These are phyloP conservation scores for Pogonomyrmex californicus DNA, from an alignment of 1,140 invertebrate genomes.

Conservation along the genomic window DNA sequence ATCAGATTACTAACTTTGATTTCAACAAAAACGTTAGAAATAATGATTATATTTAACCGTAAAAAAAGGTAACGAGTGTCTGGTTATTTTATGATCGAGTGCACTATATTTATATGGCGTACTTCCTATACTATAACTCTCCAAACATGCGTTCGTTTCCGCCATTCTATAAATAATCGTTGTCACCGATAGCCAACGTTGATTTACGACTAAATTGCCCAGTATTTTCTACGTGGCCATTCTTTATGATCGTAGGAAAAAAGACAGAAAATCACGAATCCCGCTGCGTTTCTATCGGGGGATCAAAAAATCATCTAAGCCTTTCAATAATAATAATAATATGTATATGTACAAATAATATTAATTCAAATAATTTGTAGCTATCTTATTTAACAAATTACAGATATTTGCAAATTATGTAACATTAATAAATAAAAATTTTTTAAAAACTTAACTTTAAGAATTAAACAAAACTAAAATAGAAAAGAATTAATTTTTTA, in stretches of 20 bases:
- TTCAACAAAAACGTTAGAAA: slow-evolving; percentile 5
- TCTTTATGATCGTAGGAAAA: slow-evolving; percentile 47
- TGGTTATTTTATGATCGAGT: slow-evolving; percentile 57
- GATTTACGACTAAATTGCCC: slow-evolving; percentile 56
- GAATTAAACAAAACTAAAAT: background rate
- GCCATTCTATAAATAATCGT: slow-evolving; percentile 55
- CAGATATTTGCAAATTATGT: background rate
- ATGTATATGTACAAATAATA: background rate
- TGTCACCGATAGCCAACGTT: slow-evolving; percentile 56
- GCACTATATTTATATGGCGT: slow-evolving; percentile 35
- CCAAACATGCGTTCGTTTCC: slow-evolving; percentile 47
- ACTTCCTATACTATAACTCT: slow-evolving; percentile 42
- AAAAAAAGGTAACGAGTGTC: slow-evolving; percentile 23
- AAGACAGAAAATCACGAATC: slow-evolving; percentile 1
- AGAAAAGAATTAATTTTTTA: background rate
- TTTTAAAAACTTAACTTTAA: background rate
- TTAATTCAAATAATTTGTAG: background rate
- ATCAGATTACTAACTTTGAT: slow-evolving; percentile 5
- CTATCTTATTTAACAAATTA: background rate
- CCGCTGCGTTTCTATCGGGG: slow-evolving; percentile 1
- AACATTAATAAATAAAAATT: background rate
- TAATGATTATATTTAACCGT: background rate
- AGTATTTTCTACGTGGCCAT: slow-evolving; percentile 30
- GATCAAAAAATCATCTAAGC: slow-evolving; percentile 10
- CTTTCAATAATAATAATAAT: slow-evolving; percentile 6